phyloP scores from a whole-genome alignment of 2,797 vertebrate species.

The Bucorvus abyssinicus region DNA sequence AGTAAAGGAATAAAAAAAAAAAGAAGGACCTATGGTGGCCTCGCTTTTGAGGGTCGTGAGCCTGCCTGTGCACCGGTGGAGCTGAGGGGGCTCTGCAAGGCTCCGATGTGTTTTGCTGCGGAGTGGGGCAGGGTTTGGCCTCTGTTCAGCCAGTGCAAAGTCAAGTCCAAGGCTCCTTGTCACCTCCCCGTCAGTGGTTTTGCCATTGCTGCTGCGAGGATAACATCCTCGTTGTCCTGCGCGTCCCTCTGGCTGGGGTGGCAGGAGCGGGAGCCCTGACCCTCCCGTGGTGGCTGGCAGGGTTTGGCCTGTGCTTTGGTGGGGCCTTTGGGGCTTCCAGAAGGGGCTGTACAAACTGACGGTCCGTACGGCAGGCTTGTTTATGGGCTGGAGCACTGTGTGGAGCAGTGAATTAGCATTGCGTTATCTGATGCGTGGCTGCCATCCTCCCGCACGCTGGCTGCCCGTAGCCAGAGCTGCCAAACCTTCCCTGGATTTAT shows the following conservation, averaged over 20 bases:
- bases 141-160: not conserved
- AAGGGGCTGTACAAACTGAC: fast-evolving
- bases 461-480: not conserved
- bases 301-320: not conserved
- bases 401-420: not conserved
- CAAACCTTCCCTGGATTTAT: slow-evolving; percentile 17
- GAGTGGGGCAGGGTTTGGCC: fast-evolving
- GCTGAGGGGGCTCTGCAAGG: fast-evolving
- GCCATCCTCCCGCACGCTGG: not conserved
- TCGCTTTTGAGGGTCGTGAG: not conserved
- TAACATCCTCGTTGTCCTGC: fast-evolving
- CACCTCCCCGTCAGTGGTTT: not conserved
- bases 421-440: not conserved
- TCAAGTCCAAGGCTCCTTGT: not conserved
- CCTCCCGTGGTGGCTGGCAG: fast-evolving
- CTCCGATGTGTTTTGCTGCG: fast-evolving
- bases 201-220: not conserved
- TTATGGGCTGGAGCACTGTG: not conserved
- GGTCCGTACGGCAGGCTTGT: not conserved
- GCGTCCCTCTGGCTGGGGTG: fast-evolving
- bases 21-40: not conserved
- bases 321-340: not conserved
- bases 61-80: not conserved
- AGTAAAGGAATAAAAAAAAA: not conserved
- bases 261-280: not conserved